These are phyloP conservation scores for Drosophila robusta DNA, from an alignment of 2,888 invertebrate genomes.

Conservation along the genomic window DNA sequence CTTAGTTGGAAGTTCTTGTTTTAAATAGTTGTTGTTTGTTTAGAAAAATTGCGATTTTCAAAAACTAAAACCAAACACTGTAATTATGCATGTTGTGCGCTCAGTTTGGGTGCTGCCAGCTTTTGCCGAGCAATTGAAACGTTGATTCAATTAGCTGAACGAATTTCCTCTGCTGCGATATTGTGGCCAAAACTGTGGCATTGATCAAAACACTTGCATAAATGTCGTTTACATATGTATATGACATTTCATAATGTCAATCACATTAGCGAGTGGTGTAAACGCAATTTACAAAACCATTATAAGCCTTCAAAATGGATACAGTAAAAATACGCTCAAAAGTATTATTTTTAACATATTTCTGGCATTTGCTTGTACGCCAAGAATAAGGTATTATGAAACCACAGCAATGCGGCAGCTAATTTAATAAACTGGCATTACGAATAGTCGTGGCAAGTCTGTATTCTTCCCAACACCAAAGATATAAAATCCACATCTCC, in stretches of 20 bases:
- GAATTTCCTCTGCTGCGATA: slow-evolving; percentile 12
- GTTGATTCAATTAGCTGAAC: slow-evolving; percentile 41
- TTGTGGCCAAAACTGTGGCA: slow-evolving; percentile 31
- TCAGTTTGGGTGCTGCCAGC: slow-evolving; percentile 10
- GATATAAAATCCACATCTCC: slow-evolving; percentile 27
- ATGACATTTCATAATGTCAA: slow-evolving; percentile 4
- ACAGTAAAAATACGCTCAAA: no score
- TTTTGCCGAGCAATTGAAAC: slow-evolving; percentile 29
- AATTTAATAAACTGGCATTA: slow-evolving; percentile 28
- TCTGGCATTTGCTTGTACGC: not conserved
- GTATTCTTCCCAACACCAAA: slow-evolving; percentile 4
- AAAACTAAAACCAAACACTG: slow-evolving; percentile 21
- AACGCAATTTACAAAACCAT: not conserved
- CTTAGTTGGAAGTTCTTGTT: no score
- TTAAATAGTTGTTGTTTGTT: not conserved
- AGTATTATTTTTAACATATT: not conserved
- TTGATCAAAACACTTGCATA: slow-evolving; percentile 3
- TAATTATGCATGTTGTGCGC: slow-evolving; percentile 24
- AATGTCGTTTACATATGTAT: not conserved
- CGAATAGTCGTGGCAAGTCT: no score
- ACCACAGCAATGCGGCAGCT: slow-evolving; percentile 1
- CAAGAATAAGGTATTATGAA: not conserved
- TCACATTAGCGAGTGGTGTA: not conserved
- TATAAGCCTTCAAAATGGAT: not conserved
- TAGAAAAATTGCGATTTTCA: slow-evolving; percentile 6